phyloP scores from a whole-genome alignment of 2,888 invertebrate genomes.

The Thera britannica region DNA sequence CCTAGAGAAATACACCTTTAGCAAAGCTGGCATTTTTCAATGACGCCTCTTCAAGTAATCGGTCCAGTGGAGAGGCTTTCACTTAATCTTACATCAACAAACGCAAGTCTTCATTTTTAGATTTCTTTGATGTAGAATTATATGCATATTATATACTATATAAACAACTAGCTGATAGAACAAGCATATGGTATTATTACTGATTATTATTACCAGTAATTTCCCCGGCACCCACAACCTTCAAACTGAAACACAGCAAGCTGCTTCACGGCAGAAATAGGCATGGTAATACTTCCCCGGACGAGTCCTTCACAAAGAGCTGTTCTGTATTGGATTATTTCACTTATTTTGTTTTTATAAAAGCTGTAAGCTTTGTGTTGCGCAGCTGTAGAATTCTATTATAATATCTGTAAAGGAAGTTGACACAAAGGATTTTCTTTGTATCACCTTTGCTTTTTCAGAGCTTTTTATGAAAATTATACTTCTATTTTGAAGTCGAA shows the following conservation, averaged over 20 bases:
- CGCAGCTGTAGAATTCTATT: background rate
- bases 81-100: constrained; percentile 7
- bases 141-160: background rate
- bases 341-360: constrained; percentile 1
- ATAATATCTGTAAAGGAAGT: background rate
- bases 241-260: too few species aligned
- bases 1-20: background rate
- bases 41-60: constrained; percentile 11
- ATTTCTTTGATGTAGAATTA: background rate
- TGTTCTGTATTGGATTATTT: constrained; percentile 4
- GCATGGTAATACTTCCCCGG: too few species aligned
- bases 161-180: too few species aligned
- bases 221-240: too few species aligned
- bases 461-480: constrained; percentile 3
- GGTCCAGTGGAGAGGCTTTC: background rate
- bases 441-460: constrained; percentile 4
- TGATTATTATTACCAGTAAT: too few species aligned
- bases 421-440: constrained; percentile 9
- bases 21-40: constrained; percentile 10
- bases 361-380: background rate
- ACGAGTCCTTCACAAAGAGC: too few species aligned
- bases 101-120: constrained; percentile 1
- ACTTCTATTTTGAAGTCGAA: background rate
- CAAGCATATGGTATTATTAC: too few species aligned
- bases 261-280: too few species aligned